A percentile compares a stretch with the other conserved stretches of the same genome.
Evolutionary conservation across 2,888 invertebrate genomes (phyloP).

Genomic region (Drosophila merina): DNA sequence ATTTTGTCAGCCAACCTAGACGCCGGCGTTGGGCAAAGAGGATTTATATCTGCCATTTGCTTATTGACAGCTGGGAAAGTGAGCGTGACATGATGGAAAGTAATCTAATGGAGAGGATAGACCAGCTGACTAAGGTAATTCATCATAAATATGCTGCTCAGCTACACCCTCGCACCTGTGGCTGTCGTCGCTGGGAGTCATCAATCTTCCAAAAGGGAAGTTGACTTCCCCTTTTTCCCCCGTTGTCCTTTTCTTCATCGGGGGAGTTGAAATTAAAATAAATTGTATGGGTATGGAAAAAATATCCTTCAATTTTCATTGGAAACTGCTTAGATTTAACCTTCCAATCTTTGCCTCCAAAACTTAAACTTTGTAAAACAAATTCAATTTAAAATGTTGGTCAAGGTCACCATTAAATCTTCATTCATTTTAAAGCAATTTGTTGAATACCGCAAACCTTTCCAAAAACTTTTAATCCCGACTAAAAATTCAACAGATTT

Average conservation of each 20-base stretch:
- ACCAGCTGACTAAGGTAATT: constrained; percentile 54
- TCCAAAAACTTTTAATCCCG: background rate
- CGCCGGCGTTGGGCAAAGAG: constrained; percentile 7
- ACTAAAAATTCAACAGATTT: constrained; percentile 1
- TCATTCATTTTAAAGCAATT: background rate
- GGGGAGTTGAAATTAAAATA: constrained; percentile 23
- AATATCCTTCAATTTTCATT: background rate
- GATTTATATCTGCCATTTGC: constrained; percentile 68
- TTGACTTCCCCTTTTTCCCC: constrained; percentile 18
- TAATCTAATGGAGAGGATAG: constrained; percentile 51
- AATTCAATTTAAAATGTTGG: background rate
- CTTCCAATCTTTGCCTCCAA: background rate
- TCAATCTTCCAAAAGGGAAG: constrained; percentile 38
- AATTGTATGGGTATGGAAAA: constrained; percentile 18
- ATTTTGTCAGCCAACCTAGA: constrained; percentile 5
- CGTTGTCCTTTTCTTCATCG: background rate
- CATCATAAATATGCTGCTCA: constrained; percentile 55
- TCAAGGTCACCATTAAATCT: constrained; percentile 6
- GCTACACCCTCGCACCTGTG: constrained; percentile 59
- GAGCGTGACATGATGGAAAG: constrained; percentile 61
- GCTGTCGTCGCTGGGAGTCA: constrained; percentile 46
- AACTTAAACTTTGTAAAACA: background rate
- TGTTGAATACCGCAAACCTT: background rate
- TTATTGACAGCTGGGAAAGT: constrained; percentile 64
- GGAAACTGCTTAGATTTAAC: background rate